These are phyloP conservation scores for Microcebus griseorufus DNA, from an alignment of 2,113 vertebrate species.

Conservation along the genomic window DNA sequence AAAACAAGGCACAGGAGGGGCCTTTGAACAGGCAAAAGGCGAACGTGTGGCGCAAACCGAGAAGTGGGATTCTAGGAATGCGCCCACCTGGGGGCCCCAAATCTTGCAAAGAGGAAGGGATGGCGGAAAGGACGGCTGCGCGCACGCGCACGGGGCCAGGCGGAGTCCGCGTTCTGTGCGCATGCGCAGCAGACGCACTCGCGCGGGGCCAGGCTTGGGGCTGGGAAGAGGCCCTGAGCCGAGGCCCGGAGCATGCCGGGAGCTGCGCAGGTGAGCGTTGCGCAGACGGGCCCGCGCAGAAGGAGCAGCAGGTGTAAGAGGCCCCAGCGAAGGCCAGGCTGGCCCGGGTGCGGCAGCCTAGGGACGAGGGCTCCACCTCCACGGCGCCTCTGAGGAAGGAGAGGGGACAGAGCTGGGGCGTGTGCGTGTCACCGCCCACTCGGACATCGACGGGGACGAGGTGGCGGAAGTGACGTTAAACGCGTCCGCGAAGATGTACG, in stretches of 20 bases:
- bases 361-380: background rate
- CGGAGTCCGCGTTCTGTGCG: rapidly evolving
- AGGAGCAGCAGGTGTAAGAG: rapidly evolving
- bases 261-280: too few relatives aligned
- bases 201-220: background rate
- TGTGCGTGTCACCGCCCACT: background rate
- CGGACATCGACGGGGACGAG: background rate
- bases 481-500: background rate
- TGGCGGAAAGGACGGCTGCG: rapidly evolving
- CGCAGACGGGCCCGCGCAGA: background rate
- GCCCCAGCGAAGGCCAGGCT: background rate
- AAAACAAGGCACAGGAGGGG: background rate
- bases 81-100: background rate
- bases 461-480: background rate
- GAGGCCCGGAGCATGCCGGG: background rate
- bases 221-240: rapidly evolving
- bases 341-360: rapidly evolving
- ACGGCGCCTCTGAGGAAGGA: background rate
- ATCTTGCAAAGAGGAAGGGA: background rate
- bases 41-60: rapidly evolving
- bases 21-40: background rate
- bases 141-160: background rate
- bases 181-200: background rate
- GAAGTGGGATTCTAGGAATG: rapidly evolving
- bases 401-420: background rate